Evolutionary conservation across 2,797 vertebrate genomes (phyloP).

Genomic region (Caiman crocodilus): DNA sequence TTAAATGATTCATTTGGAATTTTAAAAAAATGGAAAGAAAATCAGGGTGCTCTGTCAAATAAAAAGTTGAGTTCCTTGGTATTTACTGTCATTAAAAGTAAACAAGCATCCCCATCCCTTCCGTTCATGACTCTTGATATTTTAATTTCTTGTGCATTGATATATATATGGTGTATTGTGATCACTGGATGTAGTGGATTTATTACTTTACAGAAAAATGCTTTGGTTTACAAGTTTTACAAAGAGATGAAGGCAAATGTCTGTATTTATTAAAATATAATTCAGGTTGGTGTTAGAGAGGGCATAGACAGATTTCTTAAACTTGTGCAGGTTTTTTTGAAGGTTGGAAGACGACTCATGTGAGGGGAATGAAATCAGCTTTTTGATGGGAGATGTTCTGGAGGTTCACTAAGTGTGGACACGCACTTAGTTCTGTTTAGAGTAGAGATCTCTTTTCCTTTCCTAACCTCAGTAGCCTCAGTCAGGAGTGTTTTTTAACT

Average conservation of each 20-base stretch:
- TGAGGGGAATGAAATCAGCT: no score
- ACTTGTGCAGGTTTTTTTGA: no score
- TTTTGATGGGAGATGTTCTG: no score
- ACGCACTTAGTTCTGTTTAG: no score
- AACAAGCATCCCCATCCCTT: background rate
- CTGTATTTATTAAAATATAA: no score
- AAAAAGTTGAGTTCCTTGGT: background rate
- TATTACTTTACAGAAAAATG: background rate
- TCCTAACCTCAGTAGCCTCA: background rate
- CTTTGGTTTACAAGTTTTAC: background rate
- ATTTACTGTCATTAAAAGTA: background rate
- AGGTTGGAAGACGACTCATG: no score
- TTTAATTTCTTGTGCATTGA: background rate
- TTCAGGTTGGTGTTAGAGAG: no score
- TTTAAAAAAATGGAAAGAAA: background rate
- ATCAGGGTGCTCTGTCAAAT: background rate
- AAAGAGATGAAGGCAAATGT: background rate
- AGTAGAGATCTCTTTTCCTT: no score
- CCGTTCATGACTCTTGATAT: background rate
- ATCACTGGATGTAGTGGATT: background rate
- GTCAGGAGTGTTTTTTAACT: conserved; percentile 14
- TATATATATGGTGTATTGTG: background rate
- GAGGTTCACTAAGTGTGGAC: no score
- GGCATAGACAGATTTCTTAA: no score
- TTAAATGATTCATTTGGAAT: background rate